Evolutionary conservation across 2,797 vertebrate genomes (phyloP), one percentile per base, ranked within the genome.

Genomic region (Amblyopsis hoosieri): DNA sequence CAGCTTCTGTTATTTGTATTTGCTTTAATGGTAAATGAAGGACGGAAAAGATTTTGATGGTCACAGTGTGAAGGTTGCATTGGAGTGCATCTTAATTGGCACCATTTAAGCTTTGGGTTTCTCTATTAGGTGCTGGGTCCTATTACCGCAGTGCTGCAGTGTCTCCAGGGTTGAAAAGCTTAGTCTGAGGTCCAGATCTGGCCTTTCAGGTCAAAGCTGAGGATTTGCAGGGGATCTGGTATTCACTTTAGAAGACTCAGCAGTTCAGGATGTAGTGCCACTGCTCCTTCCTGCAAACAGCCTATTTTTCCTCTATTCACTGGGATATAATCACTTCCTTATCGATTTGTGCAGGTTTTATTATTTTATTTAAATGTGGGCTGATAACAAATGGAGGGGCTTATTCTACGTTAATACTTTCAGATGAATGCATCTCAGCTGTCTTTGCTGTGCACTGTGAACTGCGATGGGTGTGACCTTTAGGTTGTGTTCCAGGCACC

Each of bases 391-490:
- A 85, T 62, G 0, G 58, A 63, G 74, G 79, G 66, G 64, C 65
- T 78, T 83, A 85, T 87, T 80, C 87, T 83, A 84, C 83, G 78
- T 71, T 76, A 82, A 81, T 71, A 70, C 66, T 58, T 74, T 64
- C 62, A 70, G 80, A 87, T 83, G 82, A 82, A 87, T 86, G 84
- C 75, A 80, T 89, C 85, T 72, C 75, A 85, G 77, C 88, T 80
- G 71, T 78, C 62, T 57, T 73, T 58, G 62, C 71, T 12, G 37
- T 12, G 2, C 74, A 81, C 37, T 42, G 87, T 81, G 82, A 85
- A 89, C 88, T 85, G 78, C 87, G 89, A 93, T 90, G 86, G 78
- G 68, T 69, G 79, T 92, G 90, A 91, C 90, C 90, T 91, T 91
- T 90, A 74, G 76, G 87, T 88, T 75, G 83, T 66, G 78, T 85